Evolutionary conservation across 1,140 invertebrate genomes (phyloP).

Genomic region (Delia radicum): DNA sequence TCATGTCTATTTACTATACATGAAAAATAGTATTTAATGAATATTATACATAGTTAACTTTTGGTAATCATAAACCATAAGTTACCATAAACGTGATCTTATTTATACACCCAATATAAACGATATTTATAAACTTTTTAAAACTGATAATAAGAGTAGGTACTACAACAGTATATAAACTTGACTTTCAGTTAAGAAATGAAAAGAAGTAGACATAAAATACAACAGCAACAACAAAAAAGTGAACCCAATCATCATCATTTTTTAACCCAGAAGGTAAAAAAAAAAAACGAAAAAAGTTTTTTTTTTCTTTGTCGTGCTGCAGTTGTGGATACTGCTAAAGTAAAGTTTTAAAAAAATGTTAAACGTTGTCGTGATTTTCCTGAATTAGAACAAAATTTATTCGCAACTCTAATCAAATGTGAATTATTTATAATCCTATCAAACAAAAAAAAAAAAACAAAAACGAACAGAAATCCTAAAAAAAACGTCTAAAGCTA

Average conservation of each 20-base stretch:
- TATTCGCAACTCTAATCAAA: slow-evolving; percentile 22
- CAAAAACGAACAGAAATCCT: background rate
- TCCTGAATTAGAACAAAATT: slow-evolving; percentile 24
- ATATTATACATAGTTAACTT: background rate
- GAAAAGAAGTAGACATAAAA: background rate
- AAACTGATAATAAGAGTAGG: background rate
- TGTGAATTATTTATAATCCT: slow-evolving; percentile 24
- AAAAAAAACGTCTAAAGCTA: background rate
- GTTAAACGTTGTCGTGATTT: slow-evolving; percentile 22
- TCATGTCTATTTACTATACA: background rate
- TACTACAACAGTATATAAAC: no score
- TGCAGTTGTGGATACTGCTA: background rate
- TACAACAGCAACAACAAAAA: background rate
- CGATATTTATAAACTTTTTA: background rate
- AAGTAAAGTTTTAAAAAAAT: background rate
- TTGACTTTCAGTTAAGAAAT: background rate
- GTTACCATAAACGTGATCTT: slow-evolving; percentile 23
- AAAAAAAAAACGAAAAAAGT: background rate
- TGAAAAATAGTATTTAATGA: background rate
- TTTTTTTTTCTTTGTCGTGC: background rate
- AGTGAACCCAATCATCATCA: background rate
- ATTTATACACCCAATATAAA: slow-evolving; percentile 1
- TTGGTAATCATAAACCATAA: slow-evolving; percentile 12
- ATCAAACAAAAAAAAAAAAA: background rate
- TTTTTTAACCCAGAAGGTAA: slow-evolving; percentile 1